Evolutionary conservation across 2,888 invertebrate genomes (phyloP), one percentile per base, ranked within the genome.

Genomic region (Eilema depressum): DNA sequence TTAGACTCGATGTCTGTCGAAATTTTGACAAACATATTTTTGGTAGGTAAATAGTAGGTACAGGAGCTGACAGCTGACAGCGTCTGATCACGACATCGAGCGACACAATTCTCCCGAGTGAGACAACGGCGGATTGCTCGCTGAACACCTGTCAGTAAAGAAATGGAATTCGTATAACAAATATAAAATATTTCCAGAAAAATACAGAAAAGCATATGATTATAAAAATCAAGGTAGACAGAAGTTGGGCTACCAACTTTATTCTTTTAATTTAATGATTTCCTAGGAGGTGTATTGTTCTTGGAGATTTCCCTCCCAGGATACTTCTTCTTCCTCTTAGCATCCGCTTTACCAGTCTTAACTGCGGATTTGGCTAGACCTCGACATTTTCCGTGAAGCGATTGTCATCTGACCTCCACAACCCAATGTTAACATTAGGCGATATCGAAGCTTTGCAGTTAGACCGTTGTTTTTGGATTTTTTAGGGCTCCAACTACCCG

Each of bases 81-180:
- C 47, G 47, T 47, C 47, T 47, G 47, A 47, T 47, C 47, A 47
- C 47, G 47, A 47, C 47, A 47, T 47, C 47, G 7, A 47, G 47
- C 47, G 20, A 47, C 47, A 47, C 47, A 47, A 47, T 47, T 47
- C 53, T n/a, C 10, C 1, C 10, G 53, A n/a, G 53, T 53, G n/a
- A 53, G 53, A 53, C 53, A 53, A 53, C 53, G 53, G 53, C n/a
- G n/a, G n/a, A 53, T 53, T 53, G 53, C n/a, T 53, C 53, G 53
- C n/a, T 53, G 53, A 53, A 53, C n/a, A 53, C 53, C 53, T 53
- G 53, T 53, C 53, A 53, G 53, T 53, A n/a, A n/a, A n/a, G 53
- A 53, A 53, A 53, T 53, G 53, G 53, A 53, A 53, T 53, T 53
- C 53, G 53, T 53, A n/a, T n/a, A n/a, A 53, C 53, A 53, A 53